A percentile compares a stretch with the other conserved stretches of the same genome.
phyloP scores from a whole-genome alignment of 2,113 vertebrate species.

The Ursus arctos region DNA sequence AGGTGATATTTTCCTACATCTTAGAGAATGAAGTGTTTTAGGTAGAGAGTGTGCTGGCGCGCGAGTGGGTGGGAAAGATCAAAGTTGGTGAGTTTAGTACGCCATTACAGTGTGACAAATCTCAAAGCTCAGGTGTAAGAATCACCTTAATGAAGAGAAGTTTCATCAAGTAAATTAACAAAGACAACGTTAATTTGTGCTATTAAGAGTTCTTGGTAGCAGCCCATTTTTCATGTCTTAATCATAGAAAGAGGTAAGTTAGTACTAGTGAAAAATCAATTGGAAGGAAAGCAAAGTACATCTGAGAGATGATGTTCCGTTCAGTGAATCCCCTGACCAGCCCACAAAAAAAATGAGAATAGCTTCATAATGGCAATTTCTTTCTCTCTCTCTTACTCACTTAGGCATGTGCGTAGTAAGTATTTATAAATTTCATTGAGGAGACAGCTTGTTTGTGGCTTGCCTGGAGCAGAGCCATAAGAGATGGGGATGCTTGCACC shows the following conservation, averaged over 20 bases:
- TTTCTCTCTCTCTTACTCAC: background rate
- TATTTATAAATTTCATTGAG: background rate
- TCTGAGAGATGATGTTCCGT: background rate
- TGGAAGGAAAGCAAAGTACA: background rate
- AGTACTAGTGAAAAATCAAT: slow-evolving; percentile 27
- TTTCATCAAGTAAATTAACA: slow-evolving; percentile 66
- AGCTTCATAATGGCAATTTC: background rate
- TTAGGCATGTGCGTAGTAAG: background rate
- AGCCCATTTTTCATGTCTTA: slow-evolving; percentile 25
- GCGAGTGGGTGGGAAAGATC: background rate
- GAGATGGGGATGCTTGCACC: background rate
- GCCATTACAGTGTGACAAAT: background rate
- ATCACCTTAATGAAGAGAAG: background rate
- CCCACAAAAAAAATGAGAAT: background rate
- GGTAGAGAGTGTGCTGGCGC: background rate
- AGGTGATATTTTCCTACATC: background rate
- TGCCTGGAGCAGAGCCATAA: background rate
- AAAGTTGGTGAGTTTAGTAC: background rate
- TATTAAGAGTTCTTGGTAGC: slow-evolving; percentile 43
- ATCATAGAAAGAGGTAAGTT: slow-evolving; percentile 39
- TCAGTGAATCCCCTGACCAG: background rate
- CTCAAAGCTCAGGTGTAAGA: background rate
- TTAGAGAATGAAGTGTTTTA: background rate
- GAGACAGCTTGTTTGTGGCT: slow-evolving; percentile 26
- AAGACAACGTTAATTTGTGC: slow-evolving; percentile 57